These are phyloP conservation scores for Agrochola macilenta DNA, from an alignment of 2,888 invertebrate genomes.

Conservation along the genomic window DNA sequence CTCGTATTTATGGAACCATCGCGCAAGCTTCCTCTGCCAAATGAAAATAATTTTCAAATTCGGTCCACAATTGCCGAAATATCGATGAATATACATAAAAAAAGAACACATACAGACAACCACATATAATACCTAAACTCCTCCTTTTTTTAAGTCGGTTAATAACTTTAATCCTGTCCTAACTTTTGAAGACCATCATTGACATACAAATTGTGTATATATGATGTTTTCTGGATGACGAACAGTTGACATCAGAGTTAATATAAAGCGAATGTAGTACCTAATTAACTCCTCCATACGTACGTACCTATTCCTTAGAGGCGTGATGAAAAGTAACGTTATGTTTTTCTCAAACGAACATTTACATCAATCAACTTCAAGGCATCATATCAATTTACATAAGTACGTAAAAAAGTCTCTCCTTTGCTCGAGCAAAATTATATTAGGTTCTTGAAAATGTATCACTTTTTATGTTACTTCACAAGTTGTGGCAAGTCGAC, in stretches of 20 bases:
- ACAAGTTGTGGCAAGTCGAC: slow-evolving; percentile 4
- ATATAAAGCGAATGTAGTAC: neutral
- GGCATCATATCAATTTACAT: slow-evolving; percentile 37
- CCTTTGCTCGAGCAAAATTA: slow-evolving; percentile 10
- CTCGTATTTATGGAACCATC: too few species aligned
- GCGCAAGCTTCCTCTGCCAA: too few species aligned
- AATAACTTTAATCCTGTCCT: too few species aligned
- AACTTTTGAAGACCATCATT: too few species aligned
- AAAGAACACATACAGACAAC: too few species aligned
- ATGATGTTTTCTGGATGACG: neutral
- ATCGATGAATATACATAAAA: too few species aligned
- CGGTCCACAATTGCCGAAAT: too few species aligned
- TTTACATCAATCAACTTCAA: slow-evolving; percentile 54
- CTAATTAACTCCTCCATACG: too few species aligned
- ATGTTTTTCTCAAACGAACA: slow-evolving; percentile 21
- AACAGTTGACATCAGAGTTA: neutral
- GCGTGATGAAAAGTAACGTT: neutral
- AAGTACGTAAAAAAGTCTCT: slow-evolving; percentile 30
- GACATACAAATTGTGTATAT: neutral
- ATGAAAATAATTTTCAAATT: too few species aligned
- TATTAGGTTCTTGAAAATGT: slow-evolving; percentile 36
- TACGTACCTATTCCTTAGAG: slow-evolving; percentile 1
- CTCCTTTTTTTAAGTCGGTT: too few species aligned
- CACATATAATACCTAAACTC: too few species aligned
- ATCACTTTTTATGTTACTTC: slow-evolving; percentile 26